Percentiles rank a stretch among this genome's conserved stretches.
These are phyloP conservation scores for Amyelois transitella DNA, from an alignment of 1,140 invertebrate genomes.

Conservation along the genomic window DNA sequence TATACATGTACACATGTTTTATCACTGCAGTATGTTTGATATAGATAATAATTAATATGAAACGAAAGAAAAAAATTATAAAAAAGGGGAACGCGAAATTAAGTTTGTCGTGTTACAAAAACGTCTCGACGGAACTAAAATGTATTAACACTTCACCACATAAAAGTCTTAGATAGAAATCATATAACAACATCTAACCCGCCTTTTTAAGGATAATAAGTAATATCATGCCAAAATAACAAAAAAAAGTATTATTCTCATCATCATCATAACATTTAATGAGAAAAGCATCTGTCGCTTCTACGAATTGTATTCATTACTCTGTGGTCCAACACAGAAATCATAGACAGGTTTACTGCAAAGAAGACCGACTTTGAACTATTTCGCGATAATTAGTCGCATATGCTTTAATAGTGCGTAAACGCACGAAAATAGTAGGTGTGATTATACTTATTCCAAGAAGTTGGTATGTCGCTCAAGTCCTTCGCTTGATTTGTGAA, in stretches of 20 bases:
- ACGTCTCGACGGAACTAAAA: too few species aligned
- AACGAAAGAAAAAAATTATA: too few species aligned
- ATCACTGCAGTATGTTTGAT: too few species aligned
- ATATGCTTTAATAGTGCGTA: slow-evolving; percentile 14
- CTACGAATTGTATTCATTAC: background rate
- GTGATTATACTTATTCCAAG: background rate
- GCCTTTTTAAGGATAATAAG: too few species aligned
- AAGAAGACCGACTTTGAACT: slow-evolving; percentile 17
- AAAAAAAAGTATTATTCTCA: background rate
- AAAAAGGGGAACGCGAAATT: too few species aligned
- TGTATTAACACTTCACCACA: too few species aligned
- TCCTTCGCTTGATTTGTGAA: background rate
- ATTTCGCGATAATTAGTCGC: slow-evolving; percentile 19
- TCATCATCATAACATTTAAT: background rate
- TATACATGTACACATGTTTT: too few species aligned
- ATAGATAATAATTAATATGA: too few species aligned
- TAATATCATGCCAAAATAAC: background rate
- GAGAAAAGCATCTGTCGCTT: background rate
- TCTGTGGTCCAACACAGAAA: slow-evolving; percentile 5
- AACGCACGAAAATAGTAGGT: background rate
- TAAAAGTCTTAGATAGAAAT: too few species aligned
- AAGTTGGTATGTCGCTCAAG: background rate
- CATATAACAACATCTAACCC: too few species aligned
- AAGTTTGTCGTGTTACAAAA: too few species aligned
- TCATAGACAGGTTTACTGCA: slow-evolving; percentile 15